A percentile compares a stretch with the other conserved stretches of the same genome.
phyloP scores from a whole-genome alignment of 1,140 invertebrate species.

The Apis cerana region DNA sequence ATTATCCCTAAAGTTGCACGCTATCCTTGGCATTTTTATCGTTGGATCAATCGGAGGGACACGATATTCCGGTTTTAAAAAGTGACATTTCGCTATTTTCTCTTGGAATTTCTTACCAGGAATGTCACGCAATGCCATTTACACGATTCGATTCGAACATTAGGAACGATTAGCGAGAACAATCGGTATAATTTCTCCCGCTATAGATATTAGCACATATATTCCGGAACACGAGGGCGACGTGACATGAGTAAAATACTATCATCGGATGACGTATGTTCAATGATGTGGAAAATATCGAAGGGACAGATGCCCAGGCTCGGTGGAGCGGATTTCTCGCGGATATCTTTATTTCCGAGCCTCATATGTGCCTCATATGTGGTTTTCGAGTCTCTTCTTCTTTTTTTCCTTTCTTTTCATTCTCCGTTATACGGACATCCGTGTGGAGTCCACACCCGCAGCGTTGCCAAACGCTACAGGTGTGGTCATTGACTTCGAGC shows the following conservation, averaged over 20 bases:
- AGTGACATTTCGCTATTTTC: neutral
- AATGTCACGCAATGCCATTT: neutral
- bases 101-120: neutral
- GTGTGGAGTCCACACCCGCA: constrained; percentile 29
- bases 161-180: neutral
- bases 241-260: constrained; percentile 33
- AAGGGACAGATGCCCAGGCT: constrained; percentile 22
- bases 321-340: constrained; percentile 36
- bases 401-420: constrained; percentile 12
- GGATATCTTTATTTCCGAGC: constrained; percentile 12
- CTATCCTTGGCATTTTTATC: neutral
- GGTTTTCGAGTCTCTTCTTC: neutral
- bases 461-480: constrained; percentile 51
- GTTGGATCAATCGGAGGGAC: neutral
- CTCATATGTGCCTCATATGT: no score
- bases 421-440: neutral
- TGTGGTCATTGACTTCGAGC: constrained; percentile 45
- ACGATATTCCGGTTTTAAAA: neutral
- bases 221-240: constrained; percentile 48
- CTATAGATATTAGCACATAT: neutral
- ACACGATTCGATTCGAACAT: neutral
- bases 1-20: no score
- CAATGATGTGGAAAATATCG: constrained; percentile 60
- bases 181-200: constrained; percentile 10
- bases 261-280: constrained; percentile 35